phyloP scores from a whole-genome alignment of 2,113 vertebrate genomes.

The western clawed frog (Xenopus tropicalis) region DNA sequence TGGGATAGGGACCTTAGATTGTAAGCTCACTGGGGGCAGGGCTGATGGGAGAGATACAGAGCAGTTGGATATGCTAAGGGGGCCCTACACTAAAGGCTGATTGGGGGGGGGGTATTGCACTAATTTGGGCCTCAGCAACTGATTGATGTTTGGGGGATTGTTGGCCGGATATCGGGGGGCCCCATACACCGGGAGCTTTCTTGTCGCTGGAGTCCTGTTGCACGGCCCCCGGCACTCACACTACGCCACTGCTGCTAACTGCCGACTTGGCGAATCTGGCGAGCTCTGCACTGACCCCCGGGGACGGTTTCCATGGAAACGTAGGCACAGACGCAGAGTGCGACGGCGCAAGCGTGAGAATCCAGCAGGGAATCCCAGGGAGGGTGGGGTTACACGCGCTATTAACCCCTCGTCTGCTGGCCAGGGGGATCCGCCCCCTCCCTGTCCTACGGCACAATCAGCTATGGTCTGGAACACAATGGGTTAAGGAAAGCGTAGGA shows the following conservation, averaged over 20 bases:
- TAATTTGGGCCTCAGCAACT: too few relatives aligned
- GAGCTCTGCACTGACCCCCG: too few relatives aligned
- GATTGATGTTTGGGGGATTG: too few relatives aligned
- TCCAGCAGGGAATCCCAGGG: conserved; percentile 31
- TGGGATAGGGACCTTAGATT: too few relatives aligned
- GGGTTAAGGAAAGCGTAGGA: neutral
- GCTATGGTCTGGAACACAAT: neutral
- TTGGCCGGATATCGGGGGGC: too few relatives aligned
- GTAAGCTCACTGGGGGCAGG: too few relatives aligned
- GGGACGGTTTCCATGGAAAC: conserved; percentile 40
- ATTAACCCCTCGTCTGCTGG: neutral
- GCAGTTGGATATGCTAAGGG: too few relatives aligned
- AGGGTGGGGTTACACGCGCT: neutral
- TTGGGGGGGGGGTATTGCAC: too few relatives aligned
- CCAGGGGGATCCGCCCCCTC: neutral
- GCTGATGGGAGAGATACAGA: too few relatives aligned
- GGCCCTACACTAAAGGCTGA: too few relatives aligned
- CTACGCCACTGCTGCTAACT: neutral
- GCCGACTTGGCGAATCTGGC: conserved; percentile 13
- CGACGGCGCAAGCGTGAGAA: conserved; percentile 6
- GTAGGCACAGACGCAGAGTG: too few relatives aligned
- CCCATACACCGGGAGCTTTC: too few relatives aligned
- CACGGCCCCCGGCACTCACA: neutral
- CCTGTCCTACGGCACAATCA: neutral
- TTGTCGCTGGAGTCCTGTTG: neutral